Conservation (phyloP, 2,113 vertebrate genomes). For the Colius striatus region DNA sequence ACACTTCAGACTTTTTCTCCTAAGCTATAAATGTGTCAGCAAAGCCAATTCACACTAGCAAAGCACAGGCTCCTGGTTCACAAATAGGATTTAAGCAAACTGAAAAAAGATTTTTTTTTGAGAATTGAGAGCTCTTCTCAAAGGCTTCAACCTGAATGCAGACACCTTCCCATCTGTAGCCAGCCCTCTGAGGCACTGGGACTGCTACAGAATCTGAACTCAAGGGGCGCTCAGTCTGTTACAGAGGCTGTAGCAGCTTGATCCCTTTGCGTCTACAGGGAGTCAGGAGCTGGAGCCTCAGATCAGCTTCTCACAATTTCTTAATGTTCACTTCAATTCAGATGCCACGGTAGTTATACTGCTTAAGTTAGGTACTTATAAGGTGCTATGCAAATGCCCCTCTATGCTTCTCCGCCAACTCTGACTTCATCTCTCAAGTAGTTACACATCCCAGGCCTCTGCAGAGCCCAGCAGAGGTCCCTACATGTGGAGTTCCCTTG, state of each 20-base stretch:
- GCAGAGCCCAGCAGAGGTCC: neutral
- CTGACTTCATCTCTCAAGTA: neutral
- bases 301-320: neutral
- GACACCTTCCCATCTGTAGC: neutral
- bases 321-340: neutral
- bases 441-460: neutral
- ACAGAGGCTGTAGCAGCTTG: neutral
- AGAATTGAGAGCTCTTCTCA: neutral
- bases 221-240: neutral
- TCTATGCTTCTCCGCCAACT: neutral
- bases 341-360: neutral
- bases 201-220: neutral
- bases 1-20: neutral
- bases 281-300: neutral
- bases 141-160: neutral
- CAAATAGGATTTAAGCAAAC: neutral
- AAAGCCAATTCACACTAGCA: neutral
- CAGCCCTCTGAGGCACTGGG: neutral
- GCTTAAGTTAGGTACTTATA: conserved; percentile 16
- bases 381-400: neutral
- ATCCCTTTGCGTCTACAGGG: neutral
- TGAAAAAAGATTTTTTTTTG: neutral
- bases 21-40: neutral
- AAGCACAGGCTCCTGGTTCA: neutral
- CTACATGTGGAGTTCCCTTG: neutral